Percentiles rank a stretch among this genome's conserved stretches.
phyloP scores from a whole-genome alignment of 2,888 invertebrate genomes.

The Lasioglossum calceatum region DNA sequence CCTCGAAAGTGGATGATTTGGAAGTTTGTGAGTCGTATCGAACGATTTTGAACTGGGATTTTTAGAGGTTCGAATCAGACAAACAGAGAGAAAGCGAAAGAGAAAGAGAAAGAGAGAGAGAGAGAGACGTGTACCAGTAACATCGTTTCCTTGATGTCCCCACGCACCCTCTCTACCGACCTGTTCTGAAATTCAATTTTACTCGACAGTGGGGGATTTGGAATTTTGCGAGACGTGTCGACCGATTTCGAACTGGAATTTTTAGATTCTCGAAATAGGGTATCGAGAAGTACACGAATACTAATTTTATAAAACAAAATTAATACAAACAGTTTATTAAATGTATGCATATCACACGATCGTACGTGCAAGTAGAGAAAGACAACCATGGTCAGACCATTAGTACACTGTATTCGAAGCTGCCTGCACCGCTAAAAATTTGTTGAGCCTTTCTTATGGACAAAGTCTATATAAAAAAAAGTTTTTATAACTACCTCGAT shows the following conservation, averaged over 20 bases:
- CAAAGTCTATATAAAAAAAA: background rate
- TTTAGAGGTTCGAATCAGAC: too few relatives aligned
- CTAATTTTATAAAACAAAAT: too few relatives aligned
- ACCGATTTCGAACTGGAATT: too few relatives aligned
- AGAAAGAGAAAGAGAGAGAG: background rate
- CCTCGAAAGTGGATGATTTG: background rate
- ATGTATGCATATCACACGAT: too few relatives aligned
- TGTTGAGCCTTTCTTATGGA: background rate
- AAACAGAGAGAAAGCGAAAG: background rate
- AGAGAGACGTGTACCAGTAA: slow-evolving; percentile 22
- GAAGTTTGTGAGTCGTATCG: background rate
- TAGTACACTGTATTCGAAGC: background rate
- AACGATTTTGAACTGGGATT: background rate
- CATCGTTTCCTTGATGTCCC: slow-evolving; percentile 41
- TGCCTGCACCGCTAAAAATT: too few relatives aligned
- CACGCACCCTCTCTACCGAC: background rate
- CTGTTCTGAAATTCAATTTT: slow-evolving; percentile 63
- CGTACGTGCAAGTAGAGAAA: background rate
- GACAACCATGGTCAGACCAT: background rate
- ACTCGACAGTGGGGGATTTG: background rate
- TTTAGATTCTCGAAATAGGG: too few relatives aligned
- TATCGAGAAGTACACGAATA: too few relatives aligned
- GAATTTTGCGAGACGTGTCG: too few relatives aligned
- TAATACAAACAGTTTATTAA: too few relatives aligned
- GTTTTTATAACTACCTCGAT: background rate